Evolutionary conservation across 2,797 vertebrate genomes (phyloP).

Genomic region (Danio jaintianensis): DNA sequence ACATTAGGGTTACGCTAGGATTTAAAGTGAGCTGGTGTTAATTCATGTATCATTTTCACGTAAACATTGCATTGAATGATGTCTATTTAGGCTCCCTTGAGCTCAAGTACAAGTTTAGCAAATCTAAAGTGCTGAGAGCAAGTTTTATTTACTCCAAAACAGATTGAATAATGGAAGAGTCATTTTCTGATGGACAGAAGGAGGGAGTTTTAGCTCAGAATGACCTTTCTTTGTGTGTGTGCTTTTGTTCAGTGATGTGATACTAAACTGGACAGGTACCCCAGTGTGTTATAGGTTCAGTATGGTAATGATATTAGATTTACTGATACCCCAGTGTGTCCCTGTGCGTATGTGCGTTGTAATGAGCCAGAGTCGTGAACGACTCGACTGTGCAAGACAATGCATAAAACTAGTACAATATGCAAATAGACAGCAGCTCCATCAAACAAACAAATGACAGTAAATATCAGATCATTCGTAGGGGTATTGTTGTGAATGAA

Average conservation of each 20-base stretch:
- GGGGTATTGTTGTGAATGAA: constrained; percentile 48
- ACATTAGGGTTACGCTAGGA: background rate
- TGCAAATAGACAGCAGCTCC: constrained; percentile 51
- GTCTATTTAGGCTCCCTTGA: background rate
- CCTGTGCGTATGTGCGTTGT: constrained; percentile 34
- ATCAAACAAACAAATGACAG: constrained; percentile 53
- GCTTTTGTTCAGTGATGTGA: constrained; percentile 46
- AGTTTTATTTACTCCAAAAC: constrained; percentile 15
- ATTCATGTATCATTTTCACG: constrained; percentile 27
- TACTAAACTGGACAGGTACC: constrained; percentile 55
- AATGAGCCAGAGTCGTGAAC: constrained; percentile 53
- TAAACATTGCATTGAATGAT: background rate
- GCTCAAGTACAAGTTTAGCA: constrained; percentile 18
- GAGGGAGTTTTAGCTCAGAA: constrained; percentile 33
- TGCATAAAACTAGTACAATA: constrained; percentile 37
- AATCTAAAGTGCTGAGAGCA: background rate
- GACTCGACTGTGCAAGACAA: constrained; percentile 46
- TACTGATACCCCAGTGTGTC: constrained; percentile 43
- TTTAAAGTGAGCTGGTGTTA: constrained; percentile 12
- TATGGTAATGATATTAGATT: constrained; percentile 56
- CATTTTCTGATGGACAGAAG: constrained; percentile 19
- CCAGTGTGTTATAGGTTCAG: constrained; percentile 43
- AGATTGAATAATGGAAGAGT: constrained; percentile 9
- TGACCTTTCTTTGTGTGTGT: constrained; percentile 29
- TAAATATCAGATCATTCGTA: constrained; percentile 55